Evolutionary conservation across 2,113 vertebrate species (phyloP).

Genomic region (Syrmaticus mikado): DNA sequence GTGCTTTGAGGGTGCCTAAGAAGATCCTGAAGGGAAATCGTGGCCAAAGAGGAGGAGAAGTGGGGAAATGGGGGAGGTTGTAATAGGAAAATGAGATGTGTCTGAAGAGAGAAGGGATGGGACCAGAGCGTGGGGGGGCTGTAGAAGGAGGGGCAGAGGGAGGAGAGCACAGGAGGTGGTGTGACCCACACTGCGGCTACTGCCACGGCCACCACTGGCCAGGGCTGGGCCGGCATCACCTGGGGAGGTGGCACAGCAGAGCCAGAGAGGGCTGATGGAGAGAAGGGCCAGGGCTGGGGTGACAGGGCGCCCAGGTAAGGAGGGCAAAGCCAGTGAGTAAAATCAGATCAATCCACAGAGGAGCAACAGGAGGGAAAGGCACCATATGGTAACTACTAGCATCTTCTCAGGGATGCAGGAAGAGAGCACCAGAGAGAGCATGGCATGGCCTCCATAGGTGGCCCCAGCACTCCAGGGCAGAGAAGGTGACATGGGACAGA

Average conservation of each 20-base stretch:
- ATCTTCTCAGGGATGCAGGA: background rate
- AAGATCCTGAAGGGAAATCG: background rate
- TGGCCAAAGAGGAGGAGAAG: background rate
- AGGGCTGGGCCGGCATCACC: background rate
- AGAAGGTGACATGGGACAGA: background rate
- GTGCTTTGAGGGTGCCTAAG: too few relatives aligned
- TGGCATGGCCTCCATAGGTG: background rate
- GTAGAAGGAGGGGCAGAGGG: background rate
- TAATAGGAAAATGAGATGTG: background rate
- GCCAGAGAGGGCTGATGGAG: background rate
- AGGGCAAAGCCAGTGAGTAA: background rate
- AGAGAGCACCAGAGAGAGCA: background rate
- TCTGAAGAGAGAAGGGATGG: background rate
- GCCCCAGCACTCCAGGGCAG: too few relatives aligned
- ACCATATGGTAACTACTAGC: rapidly evolving
- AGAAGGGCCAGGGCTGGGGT: background rate
- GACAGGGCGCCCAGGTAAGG: rapidly evolving
- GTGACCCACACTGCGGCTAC: rapidly evolving
- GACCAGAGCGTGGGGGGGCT: background rate
- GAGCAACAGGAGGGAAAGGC: background rate
- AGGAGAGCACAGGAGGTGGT: background rate
- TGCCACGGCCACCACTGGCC: rapidly evolving
- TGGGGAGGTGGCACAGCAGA: background rate
- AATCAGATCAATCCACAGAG: background rate
- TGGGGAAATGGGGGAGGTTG: background rate